A percentile compares a stretch with the other conserved stretches of the same genome.
These are phyloP conservation scores for Mamestra brassicae DNA, from an alignment of 2,888 invertebrate species.

Conservation along the genomic window DNA sequence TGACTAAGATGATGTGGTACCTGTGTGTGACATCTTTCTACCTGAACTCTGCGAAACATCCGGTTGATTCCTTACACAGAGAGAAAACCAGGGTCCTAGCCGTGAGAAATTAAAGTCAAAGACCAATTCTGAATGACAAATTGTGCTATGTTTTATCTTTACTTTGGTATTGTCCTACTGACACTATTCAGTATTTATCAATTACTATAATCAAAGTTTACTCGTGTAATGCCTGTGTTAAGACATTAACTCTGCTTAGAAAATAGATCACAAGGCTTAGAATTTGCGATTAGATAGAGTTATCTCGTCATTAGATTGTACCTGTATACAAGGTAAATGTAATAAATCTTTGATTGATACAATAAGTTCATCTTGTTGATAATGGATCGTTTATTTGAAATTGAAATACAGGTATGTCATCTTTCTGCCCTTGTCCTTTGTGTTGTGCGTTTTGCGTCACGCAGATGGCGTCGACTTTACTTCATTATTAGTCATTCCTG, in stretches of 20 bases:
- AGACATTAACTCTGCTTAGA: slow-evolving; percentile 27
- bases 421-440: not conserved
- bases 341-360: slow-evolving; percentile 13
- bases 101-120: no score
- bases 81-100: no score
- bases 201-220: not conserved
- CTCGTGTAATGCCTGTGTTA: not conserved
- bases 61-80: no score
- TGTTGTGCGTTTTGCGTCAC: not conserved
- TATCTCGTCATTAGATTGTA: slow-evolving; percentile 35
- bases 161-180: not conserved
- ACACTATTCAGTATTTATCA: not conserved
- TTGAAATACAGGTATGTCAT: not conserved
- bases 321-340: slow-evolving; percentile 9
- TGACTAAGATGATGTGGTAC: no score
- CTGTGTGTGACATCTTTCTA: no score
- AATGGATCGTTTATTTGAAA: not conserved
- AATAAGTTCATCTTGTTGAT: not conserved
- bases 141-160: no score
- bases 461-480: not conserved
- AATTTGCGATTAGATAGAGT: slow-evolving; percentile 40
- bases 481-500: not conserved
- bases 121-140: no score
- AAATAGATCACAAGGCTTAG: slow-evolving; percentile 19
- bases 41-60: no score